Evolutionary conservation across 2,888 invertebrate species (phyloP).

Genomic region (Micropterix aruncella): DNA sequence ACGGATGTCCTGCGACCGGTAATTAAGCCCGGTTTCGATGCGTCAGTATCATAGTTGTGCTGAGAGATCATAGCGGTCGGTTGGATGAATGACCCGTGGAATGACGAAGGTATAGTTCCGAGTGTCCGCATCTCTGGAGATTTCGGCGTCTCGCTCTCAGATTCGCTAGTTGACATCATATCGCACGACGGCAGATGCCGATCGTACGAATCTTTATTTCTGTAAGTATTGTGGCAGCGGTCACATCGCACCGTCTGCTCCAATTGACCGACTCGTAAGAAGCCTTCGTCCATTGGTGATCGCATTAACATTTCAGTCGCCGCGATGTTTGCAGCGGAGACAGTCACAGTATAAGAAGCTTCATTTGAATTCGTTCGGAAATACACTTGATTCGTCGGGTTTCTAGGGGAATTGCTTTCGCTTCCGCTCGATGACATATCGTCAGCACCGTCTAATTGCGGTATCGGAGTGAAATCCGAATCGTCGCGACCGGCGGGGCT

Average conservation of each 20-base stretch:
- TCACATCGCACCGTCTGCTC: slow-evolving; percentile 75
- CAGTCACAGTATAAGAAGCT: slow-evolving; percentile 33
- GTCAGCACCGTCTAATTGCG: slow-evolving; percentile 56
- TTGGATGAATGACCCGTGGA: slow-evolving; percentile 35
- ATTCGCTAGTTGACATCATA: slow-evolving; percentile 66
- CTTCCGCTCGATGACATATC: slow-evolving; percentile 36
- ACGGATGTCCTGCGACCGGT: slow-evolving; percentile 35
- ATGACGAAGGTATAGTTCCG: slow-evolving; percentile 35
- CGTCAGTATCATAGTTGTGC: slow-evolving; percentile 27
- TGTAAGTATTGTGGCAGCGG: slow-evolving; percentile 75
- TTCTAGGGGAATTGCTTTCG: slow-evolving; percentile 23
- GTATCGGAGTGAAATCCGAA: slow-evolving; percentile 36
- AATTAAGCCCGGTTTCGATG: slow-evolving; percentile 34
- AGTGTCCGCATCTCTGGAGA: slow-evolving; percentile 38
- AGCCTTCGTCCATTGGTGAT: slow-evolving; percentile 25
- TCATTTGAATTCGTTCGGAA: slow-evolving; percentile 35
- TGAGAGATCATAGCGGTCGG: slow-evolving; percentile 36
- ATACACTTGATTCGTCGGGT: slow-evolving; percentile 29
- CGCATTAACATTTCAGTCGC: slow-evolving; percentile 34
- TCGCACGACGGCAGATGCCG: slow-evolving; percentile 67
- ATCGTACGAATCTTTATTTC: slow-evolving; percentile 69
- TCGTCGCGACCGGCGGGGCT: slow-evolving; percentile 22
- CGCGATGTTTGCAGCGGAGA: slow-evolving; percentile 34
- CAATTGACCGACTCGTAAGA: slow-evolving; percentile 28
- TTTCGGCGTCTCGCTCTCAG: slow-evolving; percentile 58